Evolutionary conservation across 2,888 invertebrate genomes (phyloP).

Genomic region (Tachina lurida): DNA sequence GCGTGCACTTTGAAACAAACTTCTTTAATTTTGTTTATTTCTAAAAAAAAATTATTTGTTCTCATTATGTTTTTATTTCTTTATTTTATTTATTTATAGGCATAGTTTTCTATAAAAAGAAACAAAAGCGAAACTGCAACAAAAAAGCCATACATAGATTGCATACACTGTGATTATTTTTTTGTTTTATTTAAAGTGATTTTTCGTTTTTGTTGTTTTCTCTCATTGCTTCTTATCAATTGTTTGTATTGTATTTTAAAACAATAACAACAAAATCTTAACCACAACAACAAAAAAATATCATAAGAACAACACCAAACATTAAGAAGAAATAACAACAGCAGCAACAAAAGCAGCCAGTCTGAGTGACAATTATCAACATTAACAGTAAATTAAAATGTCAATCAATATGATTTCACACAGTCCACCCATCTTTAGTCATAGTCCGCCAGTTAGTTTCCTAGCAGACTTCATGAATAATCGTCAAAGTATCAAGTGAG

Average conservation of each 20-base stretch:
- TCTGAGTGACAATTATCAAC: slow-evolving; percentile 55
- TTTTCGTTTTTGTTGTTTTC: not conserved
- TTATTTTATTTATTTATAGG: slow-evolving; percentile 50
- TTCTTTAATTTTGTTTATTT: not conserved
- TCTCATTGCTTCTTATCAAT: slow-evolving; percentile 40
- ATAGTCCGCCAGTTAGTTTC: slow-evolving; percentile 88
- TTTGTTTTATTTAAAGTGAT: slow-evolving; percentile 17
- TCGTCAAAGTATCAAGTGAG: slow-evolving; percentile 81
- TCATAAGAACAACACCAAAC: not conserved
- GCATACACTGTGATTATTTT: slow-evolving; percentile 53
- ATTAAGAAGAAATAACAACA: not conserved
- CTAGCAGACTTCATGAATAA: slow-evolving; percentile 85
- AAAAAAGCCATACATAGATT: slow-evolving; percentile 8
- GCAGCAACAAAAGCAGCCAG: not conserved
- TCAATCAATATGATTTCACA: slow-evolving; percentile 86
- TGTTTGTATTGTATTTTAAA: slow-evolving; percentile 31
- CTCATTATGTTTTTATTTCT: slow-evolving; percentile 15
- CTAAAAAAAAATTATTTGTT: not conserved
- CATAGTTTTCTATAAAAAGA: slow-evolving; percentile 41
- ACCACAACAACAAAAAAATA: slow-evolving; percentile 22
- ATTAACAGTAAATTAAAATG: slow-evolving; percentile 59
- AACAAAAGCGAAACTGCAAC: slow-evolving; percentile 30
- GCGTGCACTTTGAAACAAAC: not conserved
- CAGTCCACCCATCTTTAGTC: slow-evolving; percentile 88
- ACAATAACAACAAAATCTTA: slow-evolving; percentile 24